These are phyloP conservation scores for Exaiptasia diaphana DNA, from an alignment of 64 coral and sea anemone genomes.

Conservation along the genomic window DNA sequence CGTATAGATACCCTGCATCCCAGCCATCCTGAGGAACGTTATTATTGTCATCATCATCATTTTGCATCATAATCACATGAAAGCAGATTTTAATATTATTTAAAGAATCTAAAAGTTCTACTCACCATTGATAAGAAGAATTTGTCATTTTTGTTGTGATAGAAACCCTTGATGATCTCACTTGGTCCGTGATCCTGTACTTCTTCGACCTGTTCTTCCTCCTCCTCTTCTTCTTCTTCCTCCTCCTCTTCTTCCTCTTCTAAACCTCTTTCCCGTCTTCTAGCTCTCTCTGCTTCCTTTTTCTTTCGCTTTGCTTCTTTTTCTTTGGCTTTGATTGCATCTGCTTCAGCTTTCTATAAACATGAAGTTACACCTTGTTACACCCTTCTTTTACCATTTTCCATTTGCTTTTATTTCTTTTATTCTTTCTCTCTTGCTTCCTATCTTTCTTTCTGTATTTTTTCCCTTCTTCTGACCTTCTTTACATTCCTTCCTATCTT, in stretches of 20 bases:
- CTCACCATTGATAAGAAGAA: conserved; percentile 93
- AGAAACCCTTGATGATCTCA: conserved; percentile 82
- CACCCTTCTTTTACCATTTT: too few species aligned
- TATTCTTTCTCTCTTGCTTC: too few species aligned
- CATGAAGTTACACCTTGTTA: neutral
- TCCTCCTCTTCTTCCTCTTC: conserved; percentile 86
- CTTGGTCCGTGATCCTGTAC: conserved; percentile 30
- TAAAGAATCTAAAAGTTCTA: neutral
- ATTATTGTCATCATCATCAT: too few species aligned
- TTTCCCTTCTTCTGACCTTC: too few species aligned
- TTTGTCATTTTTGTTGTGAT: conserved; percentile 57
- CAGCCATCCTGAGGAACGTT: conserved; percentile 75
- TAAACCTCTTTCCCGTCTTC: conserved; percentile 75
- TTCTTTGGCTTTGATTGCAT: conserved; percentile 84
- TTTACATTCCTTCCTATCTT: too few species aligned
- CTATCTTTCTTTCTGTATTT: too few species aligned
- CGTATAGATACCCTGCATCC: conserved; percentile 97
- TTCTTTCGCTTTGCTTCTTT: conserved; percentile 86
- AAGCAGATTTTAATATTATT: too few species aligned
- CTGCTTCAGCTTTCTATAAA: conserved; percentile 94
- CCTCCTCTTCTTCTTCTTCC: conserved; percentile 66
- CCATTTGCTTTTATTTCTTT: too few species aligned
- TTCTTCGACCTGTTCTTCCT: conserved; percentile 55
- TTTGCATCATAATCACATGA: too few species aligned
- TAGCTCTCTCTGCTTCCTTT: conserved; percentile 78